Conservation (phyloP, 2,797 vertebrate genomes). For the Tenualosa thibaudeaui region DNA sequence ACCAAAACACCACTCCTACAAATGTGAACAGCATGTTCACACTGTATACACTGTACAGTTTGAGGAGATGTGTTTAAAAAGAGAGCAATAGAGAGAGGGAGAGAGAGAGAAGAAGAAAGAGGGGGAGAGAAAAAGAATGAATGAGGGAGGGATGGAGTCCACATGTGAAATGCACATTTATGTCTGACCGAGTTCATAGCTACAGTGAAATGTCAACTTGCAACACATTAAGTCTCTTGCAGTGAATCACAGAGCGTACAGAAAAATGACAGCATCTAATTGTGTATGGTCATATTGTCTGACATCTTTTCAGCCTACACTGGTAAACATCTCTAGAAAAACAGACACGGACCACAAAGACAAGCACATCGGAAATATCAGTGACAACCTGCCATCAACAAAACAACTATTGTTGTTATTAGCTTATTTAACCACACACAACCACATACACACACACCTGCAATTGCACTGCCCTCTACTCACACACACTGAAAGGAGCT, state of each 20-base stretch:
- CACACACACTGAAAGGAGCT: constrained; percentile 62
- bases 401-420: neutral
- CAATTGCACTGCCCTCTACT: constrained; percentile 59
- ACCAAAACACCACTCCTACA: constrained; percentile 26
- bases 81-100: constrained; percentile 38
- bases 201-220: neutral
- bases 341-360: neutral
- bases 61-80: constrained; percentile 26
- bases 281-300: neutral
- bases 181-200: neutral
- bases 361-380: neutral
- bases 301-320: neutral
- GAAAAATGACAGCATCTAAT: neutral
- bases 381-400: neutral
- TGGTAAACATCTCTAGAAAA: neutral
- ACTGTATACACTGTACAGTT: constrained; percentile 37
- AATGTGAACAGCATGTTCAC: constrained; percentile 42
- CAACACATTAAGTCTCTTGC: neutral
- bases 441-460: constrained; percentile 19
- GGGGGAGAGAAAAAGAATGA: constrained; percentile 59
- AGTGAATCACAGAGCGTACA: neutral
- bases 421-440: constrained; percentile 13
- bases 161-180: neutral
- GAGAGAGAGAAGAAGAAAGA: constrained; percentile 48
- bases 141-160: constrained; percentile 17